Percentiles rank a stretch among this genome's conserved stretches.
Conservation (phyloP, 2,113 vertebrate species). For the Neopipo cinnamomea region DNA sequence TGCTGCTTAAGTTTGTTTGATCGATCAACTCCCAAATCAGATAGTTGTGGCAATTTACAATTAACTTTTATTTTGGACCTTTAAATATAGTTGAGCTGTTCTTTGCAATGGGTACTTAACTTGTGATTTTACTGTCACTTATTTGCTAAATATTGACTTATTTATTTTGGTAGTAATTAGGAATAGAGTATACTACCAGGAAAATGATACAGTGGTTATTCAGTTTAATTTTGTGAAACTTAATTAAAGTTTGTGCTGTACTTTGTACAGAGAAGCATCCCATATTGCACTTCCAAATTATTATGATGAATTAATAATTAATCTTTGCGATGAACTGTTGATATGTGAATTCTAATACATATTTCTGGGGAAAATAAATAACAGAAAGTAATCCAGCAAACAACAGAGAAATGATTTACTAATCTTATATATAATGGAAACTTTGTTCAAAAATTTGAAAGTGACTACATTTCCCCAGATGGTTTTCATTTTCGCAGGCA, state of each 20-base stretch:
- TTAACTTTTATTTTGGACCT: conserved; percentile 48
- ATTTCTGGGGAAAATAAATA: background rate
- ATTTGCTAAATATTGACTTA: background rate
- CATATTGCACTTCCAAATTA: background rate
- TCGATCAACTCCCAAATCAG: conserved; percentile 69
- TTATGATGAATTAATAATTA: background rate
- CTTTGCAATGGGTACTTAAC: background rate
- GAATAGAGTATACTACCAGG: background rate
- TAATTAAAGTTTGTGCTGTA: background rate
- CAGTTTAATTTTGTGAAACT: background rate
- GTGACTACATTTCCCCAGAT: background rate
- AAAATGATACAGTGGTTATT: background rate
- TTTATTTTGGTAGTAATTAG: background rate
- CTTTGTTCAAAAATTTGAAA: background rate
- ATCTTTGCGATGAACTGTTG: background rate
- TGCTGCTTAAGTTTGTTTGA: conserved; percentile 74
- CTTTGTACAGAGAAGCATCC: background rate
- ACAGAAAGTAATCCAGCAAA: background rate
- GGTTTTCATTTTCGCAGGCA: background rate
- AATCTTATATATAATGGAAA: background rate
- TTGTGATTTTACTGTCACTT: background rate
- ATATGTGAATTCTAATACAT: background rate
- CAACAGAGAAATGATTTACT: background rate
- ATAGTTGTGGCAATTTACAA: conserved; percentile 58
- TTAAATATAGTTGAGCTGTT: conserved; percentile 5